A percentile compares a stretch with the other conserved stretches of the same genome.
Conservation (phyloP, 1,140 invertebrate genomes). For the Psilanteris sp. region DNA sequence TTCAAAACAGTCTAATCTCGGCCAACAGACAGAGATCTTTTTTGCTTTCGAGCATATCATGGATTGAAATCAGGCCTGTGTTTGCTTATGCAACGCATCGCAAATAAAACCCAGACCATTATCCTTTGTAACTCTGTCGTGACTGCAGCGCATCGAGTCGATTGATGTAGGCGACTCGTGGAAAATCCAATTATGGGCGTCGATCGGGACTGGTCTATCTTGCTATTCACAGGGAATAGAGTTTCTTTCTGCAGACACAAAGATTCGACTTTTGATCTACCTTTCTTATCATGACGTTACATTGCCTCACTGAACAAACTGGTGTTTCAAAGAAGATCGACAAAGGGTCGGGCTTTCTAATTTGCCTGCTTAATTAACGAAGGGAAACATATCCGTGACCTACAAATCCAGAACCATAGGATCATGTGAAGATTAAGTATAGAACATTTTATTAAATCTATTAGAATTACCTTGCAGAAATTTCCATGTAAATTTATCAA, state of each 20-base stretch:
- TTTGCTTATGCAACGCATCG: slow-evolving; percentile 58
- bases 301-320: slow-evolving; percentile 1
- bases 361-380: slow-evolving; percentile 40
- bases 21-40: slow-evolving; percentile 37
- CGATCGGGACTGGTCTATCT: slow-evolving; percentile 23
- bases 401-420: slow-evolving; percentile 20
- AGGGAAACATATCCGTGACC: slow-evolving; percentile 26
- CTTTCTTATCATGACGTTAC: slow-evolving; percentile 24
- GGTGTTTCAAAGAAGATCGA: slow-evolving; percentile 37
- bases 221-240: slow-evolving; percentile 1
- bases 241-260: slow-evolving; percentile 33
- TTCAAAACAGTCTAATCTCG: slow-evolving; percentile 49
- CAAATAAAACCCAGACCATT: slow-evolving; percentile 46
- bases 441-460: slow-evolving; percentile 70
- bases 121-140: slow-evolving; percentile 53
- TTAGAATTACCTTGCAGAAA: slow-evolving; percentile 56
- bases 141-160: slow-evolving; percentile 48
- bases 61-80: slow-evolving; percentile 49
- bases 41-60: slow-evolving; percentile 32
- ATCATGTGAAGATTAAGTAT: slow-evolving; percentile 61
- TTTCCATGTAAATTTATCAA: slow-evolving; percentile 69
- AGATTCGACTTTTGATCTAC: slow-evolving; percentile 34
- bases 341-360: slow-evolving; percentile 24
- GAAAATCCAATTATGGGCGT: slow-evolving; percentile 65
- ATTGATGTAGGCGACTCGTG: slow-evolving; percentile 62